phyloP scores from a whole-genome alignment of 2,888 invertebrate species.

The Xestia c-nigrum region DNA sequence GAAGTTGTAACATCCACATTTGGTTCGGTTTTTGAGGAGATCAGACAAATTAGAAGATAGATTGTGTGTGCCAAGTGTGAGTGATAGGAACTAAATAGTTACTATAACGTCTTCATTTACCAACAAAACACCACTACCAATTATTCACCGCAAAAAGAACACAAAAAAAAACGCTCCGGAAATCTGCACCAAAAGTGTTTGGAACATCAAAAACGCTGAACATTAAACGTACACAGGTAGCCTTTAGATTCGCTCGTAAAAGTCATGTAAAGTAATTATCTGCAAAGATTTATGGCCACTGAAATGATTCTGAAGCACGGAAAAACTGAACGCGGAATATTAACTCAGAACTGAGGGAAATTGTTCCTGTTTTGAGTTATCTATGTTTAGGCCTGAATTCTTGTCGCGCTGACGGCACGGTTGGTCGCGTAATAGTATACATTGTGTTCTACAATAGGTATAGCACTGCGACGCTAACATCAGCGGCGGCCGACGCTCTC shows the following conservation, averaged over 20 bases:
- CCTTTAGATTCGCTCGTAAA: constrained; percentile 50
- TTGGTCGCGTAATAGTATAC: too few relatives aligned
- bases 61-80: background rate
- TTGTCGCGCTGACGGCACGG: too few relatives aligned
- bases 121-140: background rate
- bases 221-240: constrained; percentile 38
- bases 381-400: background rate
- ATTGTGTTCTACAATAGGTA: too few relatives aligned
- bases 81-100: background rate
- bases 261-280: constrained; percentile 62
- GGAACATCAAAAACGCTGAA: constrained; percentile 44
- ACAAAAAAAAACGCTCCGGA: background rate
- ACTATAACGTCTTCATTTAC: background rate
- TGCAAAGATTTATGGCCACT: constrained; percentile 47
- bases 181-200: constrained; percentile 23
- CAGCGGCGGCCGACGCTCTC: too few relatives aligned
- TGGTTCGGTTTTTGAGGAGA: too few relatives aligned
- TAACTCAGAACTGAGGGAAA: constrained; percentile 26
- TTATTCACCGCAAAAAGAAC: constrained; percentile 1
- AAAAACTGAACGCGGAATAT: constrained; percentile 38
- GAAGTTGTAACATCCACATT: too few relatives aligned
- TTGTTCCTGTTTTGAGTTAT: background rate
- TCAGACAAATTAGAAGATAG: background rate
- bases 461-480: too few relatives aligned
- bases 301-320: constrained; percentile 40